Conservation (phyloP, 2,797 vertebrate genomes). For the Nyctibius grandis region DNA sequence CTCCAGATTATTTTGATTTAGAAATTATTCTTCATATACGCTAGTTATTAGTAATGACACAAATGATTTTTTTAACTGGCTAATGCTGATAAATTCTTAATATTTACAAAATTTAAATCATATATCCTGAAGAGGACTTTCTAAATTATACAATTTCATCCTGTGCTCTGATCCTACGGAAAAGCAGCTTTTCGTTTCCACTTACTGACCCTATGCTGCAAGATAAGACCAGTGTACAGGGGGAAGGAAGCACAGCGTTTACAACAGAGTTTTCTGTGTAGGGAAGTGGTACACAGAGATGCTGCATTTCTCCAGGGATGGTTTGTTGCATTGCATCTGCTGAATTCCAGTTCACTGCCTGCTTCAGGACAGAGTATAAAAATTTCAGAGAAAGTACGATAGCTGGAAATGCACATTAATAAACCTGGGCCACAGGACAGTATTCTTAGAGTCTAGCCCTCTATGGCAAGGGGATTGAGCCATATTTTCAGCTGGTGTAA, state of each 20-base stretch:
- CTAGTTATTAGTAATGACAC: not conserved
- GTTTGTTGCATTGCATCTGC: not conserved
- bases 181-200: not conserved
- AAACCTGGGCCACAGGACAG: not conserved
- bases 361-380: not conserved
- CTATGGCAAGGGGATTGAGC: not conserved
- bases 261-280: not conserved
- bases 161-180: not conserved
- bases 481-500: not conserved
- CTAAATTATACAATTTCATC: not conserved
- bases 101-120: not conserved
- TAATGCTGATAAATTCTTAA: not conserved
- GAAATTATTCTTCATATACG: not conserved
- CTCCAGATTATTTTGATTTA: not conserved
- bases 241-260: not conserved
- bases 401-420: not conserved
- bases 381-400: not conserved
- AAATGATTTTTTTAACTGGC: not conserved
- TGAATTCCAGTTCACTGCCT: not conserved
- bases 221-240: not conserved
- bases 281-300: not conserved
- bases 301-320: accelerated
- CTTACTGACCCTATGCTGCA: not conserved
- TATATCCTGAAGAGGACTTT: not conserved
- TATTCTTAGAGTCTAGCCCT: not conserved